A percentile compares a stretch with the other conserved stretches of the same genome.
These are phyloP conservation scores for Tachysurus fulvidraco DNA, from an alignment of 2,113 vertebrate genomes.

Conservation along the genomic window DNA sequence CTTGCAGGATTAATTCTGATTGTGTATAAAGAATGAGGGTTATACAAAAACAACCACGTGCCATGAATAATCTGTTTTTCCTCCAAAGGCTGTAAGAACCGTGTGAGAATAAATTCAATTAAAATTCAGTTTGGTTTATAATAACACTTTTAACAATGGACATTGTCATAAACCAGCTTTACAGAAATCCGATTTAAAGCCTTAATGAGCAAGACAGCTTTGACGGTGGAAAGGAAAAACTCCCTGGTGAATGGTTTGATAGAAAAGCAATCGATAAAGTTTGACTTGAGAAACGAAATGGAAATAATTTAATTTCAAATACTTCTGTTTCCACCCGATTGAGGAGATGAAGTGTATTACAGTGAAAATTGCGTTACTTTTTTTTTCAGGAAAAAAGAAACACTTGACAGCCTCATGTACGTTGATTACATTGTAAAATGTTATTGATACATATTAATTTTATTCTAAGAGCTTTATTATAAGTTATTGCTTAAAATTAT, in stretches of 20 bases:
- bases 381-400: too few relatives aligned
- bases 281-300: neutral
- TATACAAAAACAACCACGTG: neutral
- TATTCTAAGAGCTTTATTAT: neutral
- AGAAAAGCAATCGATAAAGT: neutral
- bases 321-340: neutral
- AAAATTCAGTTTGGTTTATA: neutral
- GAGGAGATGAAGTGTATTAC: neutral
- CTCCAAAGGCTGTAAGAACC: neutral
- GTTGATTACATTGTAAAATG: neutral
- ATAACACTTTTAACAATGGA: neutral
- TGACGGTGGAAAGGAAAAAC: neutral
- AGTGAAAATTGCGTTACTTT: too few relatives aligned
- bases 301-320: neutral
- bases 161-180: neutral
- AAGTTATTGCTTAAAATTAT: neutral
- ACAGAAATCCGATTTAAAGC: neutral
- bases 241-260: neutral
- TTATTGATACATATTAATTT: neutral
- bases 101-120: neutral
- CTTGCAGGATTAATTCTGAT: neutral
- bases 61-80: neutral
- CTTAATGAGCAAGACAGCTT: neutral
- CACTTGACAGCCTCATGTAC: too few relatives aligned
- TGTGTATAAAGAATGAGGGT: neutral